phyloP scores from a whole-genome alignment of 2,888 invertebrate species.

The Pristionchus arcanus region DNA sequence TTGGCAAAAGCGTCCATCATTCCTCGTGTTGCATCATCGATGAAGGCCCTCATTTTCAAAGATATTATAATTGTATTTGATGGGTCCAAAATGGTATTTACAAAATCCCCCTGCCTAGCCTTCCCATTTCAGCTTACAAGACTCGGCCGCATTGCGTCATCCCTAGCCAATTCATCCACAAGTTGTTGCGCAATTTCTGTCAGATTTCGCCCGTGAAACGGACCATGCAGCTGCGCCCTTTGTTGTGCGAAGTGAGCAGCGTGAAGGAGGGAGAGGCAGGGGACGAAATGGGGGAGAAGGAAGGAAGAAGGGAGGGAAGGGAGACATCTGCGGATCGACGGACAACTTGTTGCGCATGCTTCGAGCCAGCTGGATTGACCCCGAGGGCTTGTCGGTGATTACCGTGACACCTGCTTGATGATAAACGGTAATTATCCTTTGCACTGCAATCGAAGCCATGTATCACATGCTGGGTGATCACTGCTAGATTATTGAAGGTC shows the following conservation, averaged over 20 bases:
- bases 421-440: too few species aligned
- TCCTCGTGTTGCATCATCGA: neutral
- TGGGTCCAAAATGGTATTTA: neutral
- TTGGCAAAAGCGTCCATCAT: neutral
- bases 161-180: neutral
- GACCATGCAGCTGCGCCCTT: neutral
- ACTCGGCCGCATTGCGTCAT: neutral
- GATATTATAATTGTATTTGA: too few species aligned
- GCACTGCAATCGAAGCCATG: too few species aligned
- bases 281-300: too few species aligned
- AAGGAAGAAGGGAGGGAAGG: neutral
- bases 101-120: neutral
- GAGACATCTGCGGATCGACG: neutral
- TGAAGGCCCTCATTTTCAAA: too few species aligned
- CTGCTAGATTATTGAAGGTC: too few species aligned
- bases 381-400: constrained; percentile 1
- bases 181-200: neutral
- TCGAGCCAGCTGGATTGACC: neutral
- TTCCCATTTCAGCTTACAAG: too few species aligned
- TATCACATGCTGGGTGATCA: too few species aligned
- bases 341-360: constrained; percentile 1
- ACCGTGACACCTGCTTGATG: neutral
- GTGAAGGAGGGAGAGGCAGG: neutral
- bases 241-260: neutral
- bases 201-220: neutral